Percentiles rank a stretch among this genome's conserved stretches.
These are phyloP conservation scores for Ranitomeya variabilis DNA, from an alignment of 2,113 vertebrate genomes.

Conservation along the genomic window DNA sequence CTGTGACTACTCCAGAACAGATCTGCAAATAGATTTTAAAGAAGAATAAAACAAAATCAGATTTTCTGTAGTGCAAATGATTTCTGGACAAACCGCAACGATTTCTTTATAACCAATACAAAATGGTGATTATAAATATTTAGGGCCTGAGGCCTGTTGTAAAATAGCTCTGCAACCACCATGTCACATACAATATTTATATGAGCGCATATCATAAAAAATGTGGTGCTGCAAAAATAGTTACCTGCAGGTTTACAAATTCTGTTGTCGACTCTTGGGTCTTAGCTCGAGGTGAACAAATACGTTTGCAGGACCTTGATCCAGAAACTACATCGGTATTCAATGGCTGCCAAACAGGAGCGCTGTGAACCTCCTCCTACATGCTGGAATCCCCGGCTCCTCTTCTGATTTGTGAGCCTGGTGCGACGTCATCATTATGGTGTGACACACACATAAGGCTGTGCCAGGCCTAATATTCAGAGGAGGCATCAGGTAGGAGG, in stretches of 20 bases:
- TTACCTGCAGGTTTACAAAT: background rate
- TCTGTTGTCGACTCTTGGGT: background rate
- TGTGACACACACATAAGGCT: no score
- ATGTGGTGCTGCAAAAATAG: background rate
- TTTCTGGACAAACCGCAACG: background rate
- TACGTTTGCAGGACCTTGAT: no score
- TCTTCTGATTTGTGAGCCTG: no score
- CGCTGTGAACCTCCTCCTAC: no score
- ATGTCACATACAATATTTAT: background rate
- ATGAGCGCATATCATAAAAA: background rate
- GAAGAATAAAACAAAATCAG: background rate
- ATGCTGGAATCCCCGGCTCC: no score
- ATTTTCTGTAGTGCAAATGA: slow-evolving; percentile 10
- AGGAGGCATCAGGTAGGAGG: no score
- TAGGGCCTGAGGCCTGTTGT: background rate
- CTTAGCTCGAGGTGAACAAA: background rate
- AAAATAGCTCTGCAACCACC: background rate
- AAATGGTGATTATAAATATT: background rate
- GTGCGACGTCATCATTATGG: no score
- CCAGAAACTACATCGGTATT: no score
- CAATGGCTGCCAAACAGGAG: no score
- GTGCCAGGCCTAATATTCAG: no score
- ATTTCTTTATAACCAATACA: background rate
- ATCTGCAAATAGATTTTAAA: slow-evolving; percentile 2
- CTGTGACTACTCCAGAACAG: background rate